Evolutionary conservation across 2,797 vertebrate species (phyloP).

Genomic region (Pogoniulus pusillus): DNA sequence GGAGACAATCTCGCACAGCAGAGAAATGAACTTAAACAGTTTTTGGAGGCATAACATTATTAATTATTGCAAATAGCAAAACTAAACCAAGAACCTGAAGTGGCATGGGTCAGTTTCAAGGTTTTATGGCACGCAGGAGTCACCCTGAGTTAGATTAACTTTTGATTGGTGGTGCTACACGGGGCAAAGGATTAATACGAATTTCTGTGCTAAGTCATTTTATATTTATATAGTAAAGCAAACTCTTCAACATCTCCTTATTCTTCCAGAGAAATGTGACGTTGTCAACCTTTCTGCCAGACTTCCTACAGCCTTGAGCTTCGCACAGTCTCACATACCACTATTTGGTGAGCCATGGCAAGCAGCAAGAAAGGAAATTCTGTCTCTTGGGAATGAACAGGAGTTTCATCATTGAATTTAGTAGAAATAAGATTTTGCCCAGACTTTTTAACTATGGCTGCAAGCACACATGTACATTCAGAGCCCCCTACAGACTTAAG

Average conservation of each 20-base stretch:
- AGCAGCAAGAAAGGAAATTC: background rate
- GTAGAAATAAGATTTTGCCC: slow-evolving; percentile 17
- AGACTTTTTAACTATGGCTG: slow-evolving; percentile 21
- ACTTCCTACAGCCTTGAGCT: slow-evolving; percentile 17
- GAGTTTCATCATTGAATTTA: background rate
- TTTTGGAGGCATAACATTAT: background rate
- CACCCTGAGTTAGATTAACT: background rate
- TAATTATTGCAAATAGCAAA: background rate
- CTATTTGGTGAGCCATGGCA: background rate
- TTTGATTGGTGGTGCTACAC: background rate
- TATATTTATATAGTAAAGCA: background rate
- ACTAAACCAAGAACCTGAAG: background rate
- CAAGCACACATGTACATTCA: background rate
- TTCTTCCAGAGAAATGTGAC: slow-evolving; percentile 20
- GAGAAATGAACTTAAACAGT: background rate
- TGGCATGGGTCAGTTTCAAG: background rate
- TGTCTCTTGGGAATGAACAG: background rate
- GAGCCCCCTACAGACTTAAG: background rate
- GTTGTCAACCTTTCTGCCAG: background rate
- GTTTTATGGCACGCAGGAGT: background rate
- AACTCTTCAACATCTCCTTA: background rate
- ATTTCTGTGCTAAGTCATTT: background rate
- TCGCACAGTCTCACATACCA: slow-evolving; percentile 37
- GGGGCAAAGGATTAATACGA: background rate
- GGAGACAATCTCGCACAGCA: background rate